These are phyloP conservation scores for Pocillopora meandrina DNA, from an alignment of 92 coral and sea anemone species.

Conservation along the genomic window DNA sequence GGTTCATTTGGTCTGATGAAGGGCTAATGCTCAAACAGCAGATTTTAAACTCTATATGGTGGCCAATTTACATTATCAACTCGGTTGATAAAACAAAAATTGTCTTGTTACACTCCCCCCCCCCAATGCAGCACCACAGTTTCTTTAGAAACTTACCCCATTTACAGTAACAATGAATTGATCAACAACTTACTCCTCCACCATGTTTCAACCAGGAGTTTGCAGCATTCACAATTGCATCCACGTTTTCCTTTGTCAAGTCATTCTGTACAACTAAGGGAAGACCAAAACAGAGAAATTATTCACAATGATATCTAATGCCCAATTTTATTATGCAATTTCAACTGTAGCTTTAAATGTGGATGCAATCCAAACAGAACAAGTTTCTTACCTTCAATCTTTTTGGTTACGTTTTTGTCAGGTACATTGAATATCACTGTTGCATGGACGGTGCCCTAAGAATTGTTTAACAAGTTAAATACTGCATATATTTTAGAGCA, in stretches of 20 bases:
- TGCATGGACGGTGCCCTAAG: conserved; percentile 42
- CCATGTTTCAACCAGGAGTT: conserved; percentile 89
- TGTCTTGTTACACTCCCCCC: too few species aligned
- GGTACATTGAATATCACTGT: conserved; percentile 18
- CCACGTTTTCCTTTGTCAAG: conserved; percentile 84
- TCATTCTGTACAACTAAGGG: conserved; percentile 73
- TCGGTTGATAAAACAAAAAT: too few species aligned
- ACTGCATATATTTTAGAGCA: not conserved
- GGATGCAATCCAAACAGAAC: not conserved
- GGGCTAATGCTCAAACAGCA: too few species aligned
- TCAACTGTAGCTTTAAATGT: too few species aligned
- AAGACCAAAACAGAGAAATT: not conserved
- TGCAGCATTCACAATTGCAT: conserved; percentile 92
- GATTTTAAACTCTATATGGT: too few species aligned
- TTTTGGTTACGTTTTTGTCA: conserved; percentile 8
- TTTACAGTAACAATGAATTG: not conserved
- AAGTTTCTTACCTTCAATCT: conserved; percentile 26
- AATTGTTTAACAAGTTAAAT: not conserved
- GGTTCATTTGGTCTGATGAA: too few species aligned
- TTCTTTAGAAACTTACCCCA: too few species aligned
- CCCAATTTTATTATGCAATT: not conserved
- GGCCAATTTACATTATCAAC: too few species aligned
- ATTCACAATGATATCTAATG: too few species aligned
- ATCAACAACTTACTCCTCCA: conserved; percentile 77
- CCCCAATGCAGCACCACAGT: too few species aligned